Base-by-base conservation (phyloP, 2,113 vertebrate species). In the Lates calcarifer region DNA sequence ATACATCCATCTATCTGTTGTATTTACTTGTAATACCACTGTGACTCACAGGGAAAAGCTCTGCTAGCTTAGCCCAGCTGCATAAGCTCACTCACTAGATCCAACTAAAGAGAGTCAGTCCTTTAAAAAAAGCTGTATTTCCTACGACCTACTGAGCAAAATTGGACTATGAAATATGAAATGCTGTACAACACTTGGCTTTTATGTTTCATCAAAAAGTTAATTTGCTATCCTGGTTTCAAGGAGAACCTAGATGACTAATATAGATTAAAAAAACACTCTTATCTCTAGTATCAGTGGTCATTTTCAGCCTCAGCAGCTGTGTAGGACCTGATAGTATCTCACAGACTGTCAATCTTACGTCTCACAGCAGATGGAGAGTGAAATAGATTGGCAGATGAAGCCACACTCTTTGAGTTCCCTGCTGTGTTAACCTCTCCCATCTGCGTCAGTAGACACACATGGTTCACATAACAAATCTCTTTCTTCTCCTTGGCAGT, bases 401-500 rank as follows among this genome's bases (percentile, higher is more conserved):
- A 81, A 84, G 76, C 82, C 80, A 67, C 66, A 57, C 63, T 90
- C 79, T 83, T 68, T 82, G 69, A 88, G 82, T 60, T 79, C 72
- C 73, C 69, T 0, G 43, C 66, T 79, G 82, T 75, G 91, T 90
- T 87, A 90, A 92, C 80, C 71, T 86, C 68, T 90, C 81, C 88
- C 81, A 89, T 92, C 81, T 93, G 91, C 75, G 41, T 89, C 81
- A 58, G 90, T 56, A 85, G 76, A 87, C 92, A 90, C 94, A 95
- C 83, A 92, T 95, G 95, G 92, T 94, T 95, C 90, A 88, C 83
- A 94, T 93, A 94, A 93, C 74, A 88, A 85, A 87, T 72, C 79
- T 62, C 83, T 89, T 87, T 87, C 83, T 87, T 87, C 86, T 90
- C 84, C 80, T 85, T 77, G 37, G 85, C 81, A 87, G 86, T 92